Conservation (phyloP, 1,140 invertebrate species). For the Orchestia grillus region DNA sequence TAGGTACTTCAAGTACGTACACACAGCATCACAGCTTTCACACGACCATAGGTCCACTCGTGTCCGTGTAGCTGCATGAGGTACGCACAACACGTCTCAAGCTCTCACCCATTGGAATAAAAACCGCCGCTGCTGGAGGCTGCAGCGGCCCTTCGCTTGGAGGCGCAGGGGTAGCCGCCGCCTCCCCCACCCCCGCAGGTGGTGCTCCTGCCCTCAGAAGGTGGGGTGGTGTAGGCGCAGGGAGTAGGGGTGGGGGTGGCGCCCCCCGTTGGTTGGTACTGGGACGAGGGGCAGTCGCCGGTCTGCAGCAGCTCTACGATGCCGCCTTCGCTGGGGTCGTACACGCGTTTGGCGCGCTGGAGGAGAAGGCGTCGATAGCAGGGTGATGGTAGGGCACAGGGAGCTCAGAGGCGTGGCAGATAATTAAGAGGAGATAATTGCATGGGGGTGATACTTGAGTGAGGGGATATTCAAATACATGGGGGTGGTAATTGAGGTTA, state of each 20-base stretch:
- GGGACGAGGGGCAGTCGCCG: not conserved
- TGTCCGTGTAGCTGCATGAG: no score
- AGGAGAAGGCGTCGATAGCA: no score
- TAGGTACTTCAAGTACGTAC: no score
- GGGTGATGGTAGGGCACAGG: no score
- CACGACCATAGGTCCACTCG: not conserved
- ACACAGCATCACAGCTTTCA: not conserved
- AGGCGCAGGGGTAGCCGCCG: not conserved
- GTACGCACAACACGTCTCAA: no score
- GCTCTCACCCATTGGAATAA: not conserved
- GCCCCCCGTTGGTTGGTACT: not conserved
- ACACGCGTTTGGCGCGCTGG: constrained; percentile 1
- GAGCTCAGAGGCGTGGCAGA: no score
- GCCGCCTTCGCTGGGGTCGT: constrained; percentile 23
- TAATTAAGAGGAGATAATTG: no score
- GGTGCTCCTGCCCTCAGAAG: not conserved
- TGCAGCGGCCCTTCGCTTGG: not conserved
- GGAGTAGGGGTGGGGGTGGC: not conserved
- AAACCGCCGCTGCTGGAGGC: not conserved
- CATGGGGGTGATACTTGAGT: no score
- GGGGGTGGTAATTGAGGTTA: no score
- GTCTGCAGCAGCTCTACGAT: not conserved
- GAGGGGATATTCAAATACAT: no score
- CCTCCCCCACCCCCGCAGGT: not conserved
- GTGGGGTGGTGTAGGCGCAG: not conserved